Evolutionary conservation across 92 coral and sea anemone genomes (phyloP).

Genomic region (Zoanthus sociatus): DNA sequence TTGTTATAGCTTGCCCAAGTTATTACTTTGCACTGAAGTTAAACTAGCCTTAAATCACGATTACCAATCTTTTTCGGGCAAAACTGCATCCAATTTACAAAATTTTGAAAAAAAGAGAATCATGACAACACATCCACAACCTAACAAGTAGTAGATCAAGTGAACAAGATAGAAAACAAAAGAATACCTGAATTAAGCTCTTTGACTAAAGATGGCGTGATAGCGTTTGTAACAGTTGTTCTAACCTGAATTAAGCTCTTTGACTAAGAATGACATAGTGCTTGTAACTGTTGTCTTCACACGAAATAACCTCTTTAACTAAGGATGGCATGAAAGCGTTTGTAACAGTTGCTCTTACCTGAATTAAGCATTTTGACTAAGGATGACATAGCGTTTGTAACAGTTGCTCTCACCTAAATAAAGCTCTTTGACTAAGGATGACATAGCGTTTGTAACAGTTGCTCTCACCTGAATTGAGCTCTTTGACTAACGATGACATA

Average conservation of each 20-base stretch:
- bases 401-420: constrained; percentile 88
- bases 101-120: no score
- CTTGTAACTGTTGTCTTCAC: constrained; percentile 84
- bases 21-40: no score
- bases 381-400: constrained; percentile 97
- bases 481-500: constrained; percentile 96
- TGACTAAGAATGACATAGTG: constrained; percentile 96
- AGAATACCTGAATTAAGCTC: constrained; percentile 91
- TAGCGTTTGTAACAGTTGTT: constrained; percentile 83
- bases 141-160: no score
- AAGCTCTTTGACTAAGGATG: constrained; percentile 92
- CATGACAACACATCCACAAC: no score
- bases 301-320: constrained; percentile 94
- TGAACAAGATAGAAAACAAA: no score
- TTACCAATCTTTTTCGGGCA: no score
- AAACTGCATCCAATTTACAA: no score
- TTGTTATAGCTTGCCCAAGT: no score
- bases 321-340: constrained; percentile 94
- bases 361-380: constrained; percentile 95
- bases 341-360: constrained; percentile 85
- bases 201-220: constrained; percentile 92
- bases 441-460: constrained; percentile 96
- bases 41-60: no score
- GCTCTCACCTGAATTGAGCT: constrained; percentile 93
- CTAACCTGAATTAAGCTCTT: constrained; percentile 95